Evolutionary conservation across 1,140 invertebrate genomes (phyloP), one percentile per base, ranked within the genome.

Genomic region (Pachyrhynchus sulphureomaculatus): DNA sequence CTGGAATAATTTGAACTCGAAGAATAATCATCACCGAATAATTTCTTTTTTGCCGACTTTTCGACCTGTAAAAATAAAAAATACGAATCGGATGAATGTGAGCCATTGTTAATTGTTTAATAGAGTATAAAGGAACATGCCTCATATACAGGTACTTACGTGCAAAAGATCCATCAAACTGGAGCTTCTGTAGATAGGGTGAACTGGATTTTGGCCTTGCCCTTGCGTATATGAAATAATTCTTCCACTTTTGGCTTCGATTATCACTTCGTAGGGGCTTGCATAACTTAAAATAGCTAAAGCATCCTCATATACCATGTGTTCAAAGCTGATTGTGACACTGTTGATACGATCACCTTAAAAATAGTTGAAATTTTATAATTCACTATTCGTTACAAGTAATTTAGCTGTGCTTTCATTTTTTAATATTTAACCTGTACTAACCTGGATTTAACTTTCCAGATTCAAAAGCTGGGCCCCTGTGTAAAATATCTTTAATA

Each of bases 221-320:
- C 65, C 64, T 17, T 44, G 48, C 17, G 57, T 45, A 36, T 57
- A 48, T 2, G 39, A 24, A n/a, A 67, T 52, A 3, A 64, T 52
- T 52, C 68, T 72, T 0, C 70, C 68, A 55, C 78, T 77, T 66
- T 78, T 85, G 54, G 90, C 82, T 65, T 87, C 83, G 4, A 91
- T 76, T 34, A 84, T 81, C 1, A 93, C 88, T 64, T 92, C 91
- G 70, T 96, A 95, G 0, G 93, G 93, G n/a, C 92, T 95, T 1
- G 93, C 92, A 61, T 94, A 92, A 51, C 90, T 92, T 3, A 96
- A 78, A 60, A 96, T 92, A 0, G 90, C 89, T 32, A 95, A 75
- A 0, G 93, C 93, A 71, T 96, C 93, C 76, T 95, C 92, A 71
- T 91, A 88, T 0, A 93, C 91, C 80, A 95, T 94, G 54, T 90